phyloP scores from a whole-genome alignment of 2,113 vertebrate species.

The Cairina moschata region DNA sequence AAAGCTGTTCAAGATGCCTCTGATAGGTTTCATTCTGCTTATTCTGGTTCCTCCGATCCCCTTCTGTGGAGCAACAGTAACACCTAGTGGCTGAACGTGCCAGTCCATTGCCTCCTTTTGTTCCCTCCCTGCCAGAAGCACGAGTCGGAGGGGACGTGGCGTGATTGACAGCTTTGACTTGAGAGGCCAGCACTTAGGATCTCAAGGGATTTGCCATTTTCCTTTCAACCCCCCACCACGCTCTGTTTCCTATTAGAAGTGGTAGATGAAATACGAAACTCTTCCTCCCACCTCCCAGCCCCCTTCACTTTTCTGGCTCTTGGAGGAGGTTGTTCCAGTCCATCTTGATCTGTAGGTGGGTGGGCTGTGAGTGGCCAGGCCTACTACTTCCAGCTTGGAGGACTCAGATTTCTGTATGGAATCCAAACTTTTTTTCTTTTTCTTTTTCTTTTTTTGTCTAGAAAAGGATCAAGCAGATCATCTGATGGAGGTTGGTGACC shows the following conservation, averaged over 20 bases:
- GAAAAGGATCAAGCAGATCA: constrained; percentile 35
- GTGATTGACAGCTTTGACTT: constrained; percentile 55
- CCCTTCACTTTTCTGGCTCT: constrained; percentile 41
- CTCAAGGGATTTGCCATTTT: constrained; percentile 43
- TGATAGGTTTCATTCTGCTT: background rate
- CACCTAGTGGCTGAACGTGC: constrained; percentile 64
- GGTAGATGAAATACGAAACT: constrained; percentile 64
- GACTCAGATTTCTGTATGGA: constrained; percentile 43
- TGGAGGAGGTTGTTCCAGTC: constrained; percentile 37
- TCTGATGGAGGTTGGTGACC: constrained; percentile 44
- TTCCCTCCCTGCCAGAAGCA: background rate
- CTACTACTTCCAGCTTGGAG: constrained; percentile 37
- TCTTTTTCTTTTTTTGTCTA: background rate
- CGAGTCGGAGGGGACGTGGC: background rate
- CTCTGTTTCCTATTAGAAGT: constrained; percentile 72
- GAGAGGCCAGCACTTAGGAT: constrained; percentile 3
- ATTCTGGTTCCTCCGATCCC: background rate
- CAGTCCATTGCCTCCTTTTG: background rate
- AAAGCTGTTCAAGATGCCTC: background rate
- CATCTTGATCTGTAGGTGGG: constrained; percentile 59
- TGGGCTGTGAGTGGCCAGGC: constrained; percentile 54
- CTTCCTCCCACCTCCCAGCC: constrained; percentile 17
- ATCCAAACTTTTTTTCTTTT: background rate
- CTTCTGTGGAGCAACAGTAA: constrained; percentile 62
- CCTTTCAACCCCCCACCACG: constrained; percentile 5